Evolutionary conservation across 2,888 invertebrate genomes (phyloP).

Genomic region (Malachius bipustulatus): DNA sequence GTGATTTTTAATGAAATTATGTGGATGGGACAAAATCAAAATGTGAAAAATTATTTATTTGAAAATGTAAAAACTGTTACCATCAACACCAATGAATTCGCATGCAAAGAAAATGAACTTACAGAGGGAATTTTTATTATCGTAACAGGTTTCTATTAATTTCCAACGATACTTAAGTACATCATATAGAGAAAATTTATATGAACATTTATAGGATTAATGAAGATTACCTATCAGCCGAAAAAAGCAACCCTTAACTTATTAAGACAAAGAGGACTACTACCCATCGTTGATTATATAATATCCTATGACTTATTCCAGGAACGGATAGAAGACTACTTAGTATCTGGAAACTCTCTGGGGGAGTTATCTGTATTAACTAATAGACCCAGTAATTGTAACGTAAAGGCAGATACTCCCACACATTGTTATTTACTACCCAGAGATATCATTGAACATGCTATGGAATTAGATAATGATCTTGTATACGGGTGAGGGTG

Average conservation of each 20-base stretch:
- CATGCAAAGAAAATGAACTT: too few species aligned
- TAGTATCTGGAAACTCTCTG: conserved; percentile 48
- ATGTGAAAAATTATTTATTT: conserved; percentile 10
- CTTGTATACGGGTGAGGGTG: conserved; percentile 22
- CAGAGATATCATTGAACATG: conserved; percentile 37
- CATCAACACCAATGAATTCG: too few species aligned
- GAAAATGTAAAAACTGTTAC: conserved; percentile 10
- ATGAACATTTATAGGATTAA: background rate
- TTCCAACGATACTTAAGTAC: too few species aligned
- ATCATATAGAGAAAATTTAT: too few species aligned
- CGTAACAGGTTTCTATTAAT: too few species aligned
- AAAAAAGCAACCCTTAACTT: background rate
- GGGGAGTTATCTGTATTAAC: conserved; percentile 50
- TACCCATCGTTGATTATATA: conserved; percentile 45
- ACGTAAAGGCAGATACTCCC: conserved; percentile 46
- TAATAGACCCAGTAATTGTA: conserved; percentile 43
- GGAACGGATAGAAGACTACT: conserved; percentile 41
- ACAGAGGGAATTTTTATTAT: too few species aligned
- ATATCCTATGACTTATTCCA: conserved; percentile 38
- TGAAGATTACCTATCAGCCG: background rate
- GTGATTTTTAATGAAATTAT: conserved; percentile 27
- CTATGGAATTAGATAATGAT: conserved; percentile 29
- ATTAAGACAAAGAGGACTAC: conserved; percentile 33
- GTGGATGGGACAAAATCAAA: conserved; percentile 21
- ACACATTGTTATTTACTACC: conserved; percentile 42